Percentiles rank a stretch among this genome's conserved stretches.
These are phyloP conservation scores for Arnoldichthys spilopterus DNA, from an alignment of 2,797 vertebrate species.

Conservation along the genomic window DNA sequence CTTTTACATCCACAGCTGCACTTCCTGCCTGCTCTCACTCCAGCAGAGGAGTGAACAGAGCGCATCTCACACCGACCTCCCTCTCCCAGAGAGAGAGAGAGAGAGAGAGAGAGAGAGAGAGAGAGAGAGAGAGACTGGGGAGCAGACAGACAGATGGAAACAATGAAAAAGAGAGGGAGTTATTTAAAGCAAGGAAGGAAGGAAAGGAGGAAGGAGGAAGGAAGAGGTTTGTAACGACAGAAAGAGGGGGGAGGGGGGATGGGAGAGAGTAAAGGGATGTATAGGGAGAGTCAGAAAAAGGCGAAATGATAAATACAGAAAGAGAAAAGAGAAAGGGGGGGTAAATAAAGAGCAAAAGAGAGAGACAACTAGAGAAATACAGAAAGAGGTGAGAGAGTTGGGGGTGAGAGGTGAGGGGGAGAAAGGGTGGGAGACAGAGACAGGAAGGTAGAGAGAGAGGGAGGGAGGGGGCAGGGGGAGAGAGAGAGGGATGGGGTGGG, in stretches of 20 bases:
- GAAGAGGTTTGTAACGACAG: neutral
- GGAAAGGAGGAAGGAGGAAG: neutral
- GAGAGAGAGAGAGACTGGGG: conserved; percentile 26
- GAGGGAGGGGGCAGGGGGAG: conserved; percentile 16
- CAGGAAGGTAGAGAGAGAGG: neutral
- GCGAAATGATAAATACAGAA: neutral
- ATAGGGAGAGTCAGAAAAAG: conserved; percentile 3
- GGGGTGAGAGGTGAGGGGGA: no score
- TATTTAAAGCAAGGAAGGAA: conserved; percentile 51
- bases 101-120: conserved; percentile 45
- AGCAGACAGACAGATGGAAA: conserved; percentile 26
- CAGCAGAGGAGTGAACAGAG: conserved; percentile 22
- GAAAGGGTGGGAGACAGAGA: neutral
- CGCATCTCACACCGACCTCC: conserved; percentile 53
- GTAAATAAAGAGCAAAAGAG: conserved; percentile 23
- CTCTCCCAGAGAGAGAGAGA: conserved; percentile 3
- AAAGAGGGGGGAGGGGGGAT: conserved; percentile 43
- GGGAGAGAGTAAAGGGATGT: conserved; percentile 13
- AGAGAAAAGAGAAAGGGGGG: no score
- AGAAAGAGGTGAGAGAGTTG: neutral
- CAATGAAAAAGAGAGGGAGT: conserved; percentile 26
- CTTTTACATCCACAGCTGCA: conserved; percentile 49
- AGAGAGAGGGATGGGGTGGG: neutral
- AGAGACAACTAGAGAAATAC: conserved; percentile 18
- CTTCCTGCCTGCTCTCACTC: conserved; percentile 38